phyloP scores from a whole-genome alignment of 2,888 invertebrate species.

The Ectemnius cavifrons region DNA sequence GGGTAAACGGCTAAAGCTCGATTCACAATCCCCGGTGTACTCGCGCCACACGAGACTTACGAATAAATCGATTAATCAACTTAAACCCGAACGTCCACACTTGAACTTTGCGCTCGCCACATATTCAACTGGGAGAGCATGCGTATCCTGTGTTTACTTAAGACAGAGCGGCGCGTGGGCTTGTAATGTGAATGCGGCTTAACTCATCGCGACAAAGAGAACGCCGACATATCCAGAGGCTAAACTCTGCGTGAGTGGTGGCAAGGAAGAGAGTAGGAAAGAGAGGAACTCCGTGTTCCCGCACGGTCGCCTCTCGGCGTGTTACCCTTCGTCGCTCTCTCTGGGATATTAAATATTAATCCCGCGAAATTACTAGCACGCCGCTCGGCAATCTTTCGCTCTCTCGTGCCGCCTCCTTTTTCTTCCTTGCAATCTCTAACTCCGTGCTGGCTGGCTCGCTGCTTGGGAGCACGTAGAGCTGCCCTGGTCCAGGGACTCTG shows the following conservation, averaged over 20 bases:
- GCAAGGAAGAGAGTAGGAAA: neutral
- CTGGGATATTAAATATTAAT: constrained; percentile 77
- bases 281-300: constrained; percentile 22
- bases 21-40: too few relatives aligned
- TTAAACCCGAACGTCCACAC: too few relatives aligned
- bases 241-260: neutral
- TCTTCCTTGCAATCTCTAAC: constrained; percentile 68
- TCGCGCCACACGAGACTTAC: too few relatives aligned
- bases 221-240: neutral
- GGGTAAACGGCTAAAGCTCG: too few relatives aligned
- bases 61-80: too few relatives aligned
- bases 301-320: constrained; percentile 44
- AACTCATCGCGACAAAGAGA: neutral
- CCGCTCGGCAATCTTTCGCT: constrained; percentile 61
- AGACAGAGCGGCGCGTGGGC: too few relatives aligned
- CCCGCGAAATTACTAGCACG: constrained; percentile 75
- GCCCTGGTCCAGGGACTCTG: constrained; percentile 1
- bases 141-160: too few relatives aligned
- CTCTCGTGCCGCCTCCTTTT: constrained; percentile 58
- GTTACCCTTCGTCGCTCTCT: constrained; percentile 42
- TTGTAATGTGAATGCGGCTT: too few relatives aligned
- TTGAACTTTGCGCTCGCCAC: too few relatives aligned
- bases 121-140: too few relatives aligned
- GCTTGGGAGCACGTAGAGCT: constrained; percentile 25
- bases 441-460: constrained; percentile 41